phyloP scores from a whole-genome alignment of 2,797 vertebrate genomes.

The Adrianichthys oophorus region DNA sequence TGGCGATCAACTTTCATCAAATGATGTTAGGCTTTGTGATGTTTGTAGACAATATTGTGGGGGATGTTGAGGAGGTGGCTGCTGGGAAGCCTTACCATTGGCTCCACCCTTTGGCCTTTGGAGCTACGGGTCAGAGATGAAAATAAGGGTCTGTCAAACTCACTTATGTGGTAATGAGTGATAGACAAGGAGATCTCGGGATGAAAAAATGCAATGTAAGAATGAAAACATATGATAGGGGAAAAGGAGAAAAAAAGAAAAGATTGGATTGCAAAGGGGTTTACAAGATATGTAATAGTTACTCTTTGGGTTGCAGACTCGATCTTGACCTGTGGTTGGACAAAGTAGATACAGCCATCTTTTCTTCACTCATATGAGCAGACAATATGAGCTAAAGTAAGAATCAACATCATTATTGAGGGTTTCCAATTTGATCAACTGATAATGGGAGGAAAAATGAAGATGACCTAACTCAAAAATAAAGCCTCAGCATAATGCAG shows the following conservation, averaged over 20 bases:
- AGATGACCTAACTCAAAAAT: background rate
- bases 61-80: background rate
- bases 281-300: conserved; percentile 34
- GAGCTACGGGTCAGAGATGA: conserved; percentile 49
- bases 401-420: conserved; percentile 1
- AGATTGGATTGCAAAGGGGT: conserved; percentile 58
- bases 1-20: too few species aligned
- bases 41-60: too few species aligned
- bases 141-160: conserved; percentile 59
- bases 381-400: conserved; percentile 13
- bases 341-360: conserved; percentile 24
- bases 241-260: conserved; percentile 21
- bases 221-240: conserved; percentile 30
- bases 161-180: conserved; percentile 58
- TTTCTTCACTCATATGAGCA: conserved; percentile 39
- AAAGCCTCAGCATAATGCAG: background rate
- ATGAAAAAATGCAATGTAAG: conserved; percentile 10
- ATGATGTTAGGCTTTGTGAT: too few species aligned
- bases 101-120: conserved; percentile 27
- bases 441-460: background rate
- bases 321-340: conserved; percentile 34
- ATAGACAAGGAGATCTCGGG: conserved; percentile 37
- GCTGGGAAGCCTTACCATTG: conserved; percentile 28
- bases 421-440: conserved; percentile 6
- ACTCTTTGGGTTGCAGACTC: conserved; percentile 48